Conservation (phyloP, 2,113 vertebrate species). For the Nycticorax nycticorax region DNA sequence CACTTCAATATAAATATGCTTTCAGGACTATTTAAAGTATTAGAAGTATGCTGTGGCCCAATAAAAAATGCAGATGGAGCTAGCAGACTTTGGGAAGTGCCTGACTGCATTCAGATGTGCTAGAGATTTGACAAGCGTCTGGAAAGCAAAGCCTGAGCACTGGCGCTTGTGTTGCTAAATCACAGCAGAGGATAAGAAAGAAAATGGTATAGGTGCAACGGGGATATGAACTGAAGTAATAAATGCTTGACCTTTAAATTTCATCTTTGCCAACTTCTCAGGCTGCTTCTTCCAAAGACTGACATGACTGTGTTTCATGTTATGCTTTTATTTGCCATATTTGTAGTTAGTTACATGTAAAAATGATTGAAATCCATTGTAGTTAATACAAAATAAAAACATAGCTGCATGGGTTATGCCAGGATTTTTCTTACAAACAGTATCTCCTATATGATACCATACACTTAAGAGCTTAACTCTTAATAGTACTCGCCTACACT, state of each 20-base stretch:
- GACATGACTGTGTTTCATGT: constrained; percentile 13
- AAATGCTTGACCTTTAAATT: constrained; percentile 4
- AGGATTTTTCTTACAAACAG: constrained; percentile 20
- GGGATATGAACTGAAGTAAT: background rate
- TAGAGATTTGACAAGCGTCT: constrained; percentile 9
- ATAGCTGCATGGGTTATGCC: constrained; percentile 44
- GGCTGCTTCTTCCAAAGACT: constrained; percentile 39
- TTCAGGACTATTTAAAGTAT: constrained; percentile 24
- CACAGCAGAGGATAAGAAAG: constrained; percentile 1
- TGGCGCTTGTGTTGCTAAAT: constrained; percentile 30
- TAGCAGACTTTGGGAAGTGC: constrained; percentile 28
- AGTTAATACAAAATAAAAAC: constrained; percentile 68
- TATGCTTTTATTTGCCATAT: constrained; percentile 71
- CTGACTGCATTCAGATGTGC: background rate
- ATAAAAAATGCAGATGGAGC: constrained; percentile 49
- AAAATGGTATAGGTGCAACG: constrained; percentile 11
- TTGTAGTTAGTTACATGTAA: constrained; percentile 72
- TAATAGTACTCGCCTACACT: background rate
- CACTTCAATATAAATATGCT: constrained; percentile 1
- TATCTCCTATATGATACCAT: constrained; percentile 8
- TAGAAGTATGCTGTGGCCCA: background rate
- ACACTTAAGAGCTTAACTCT: constrained; percentile 45
- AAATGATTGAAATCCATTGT: constrained; percentile 55
- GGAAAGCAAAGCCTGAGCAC: constrained; percentile 50
- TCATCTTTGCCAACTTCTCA: constrained; percentile 13